phyloP scores from a whole-genome alignment of 2,888 invertebrate species.

The Terebella lapidaria region DNA sequence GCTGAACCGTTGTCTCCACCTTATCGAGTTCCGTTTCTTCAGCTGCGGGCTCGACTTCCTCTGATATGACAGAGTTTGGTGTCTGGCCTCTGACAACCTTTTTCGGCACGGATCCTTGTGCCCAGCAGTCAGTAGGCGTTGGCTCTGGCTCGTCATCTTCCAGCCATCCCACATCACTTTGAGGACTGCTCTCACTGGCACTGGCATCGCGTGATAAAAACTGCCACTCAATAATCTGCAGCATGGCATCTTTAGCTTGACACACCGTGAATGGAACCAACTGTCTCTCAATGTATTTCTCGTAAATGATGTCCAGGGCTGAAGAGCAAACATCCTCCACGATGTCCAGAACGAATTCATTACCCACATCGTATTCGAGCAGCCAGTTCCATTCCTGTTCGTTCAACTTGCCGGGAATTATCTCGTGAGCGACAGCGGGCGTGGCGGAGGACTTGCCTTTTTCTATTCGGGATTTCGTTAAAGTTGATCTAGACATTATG shows the following conservation, averaged over 20 bases:
- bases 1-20: too few species aligned
- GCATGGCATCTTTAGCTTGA: conserved; percentile 50
- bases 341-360: conserved; percentile 48
- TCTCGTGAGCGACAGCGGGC: conserved; percentile 49
- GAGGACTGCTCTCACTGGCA: conserved; percentile 38
- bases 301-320: conserved; percentile 40
- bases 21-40: too few species aligned
- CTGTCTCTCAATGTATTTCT: conserved; percentile 46
- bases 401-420: conserved; percentile 52
- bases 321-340: conserved; percentile 43
- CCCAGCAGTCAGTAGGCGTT: conserved; percentile 51
- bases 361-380: conserved; percentile 47
- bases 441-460: conserved; percentile 19
- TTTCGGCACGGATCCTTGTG: conserved; percentile 50
- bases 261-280: conserved; percentile 49
- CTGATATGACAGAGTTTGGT: too few species aligned
- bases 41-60: too few species aligned
- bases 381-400: conserved; percentile 51
- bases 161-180: conserved; percentile 40
- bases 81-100: too few species aligned
- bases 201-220: conserved; percentile 47
- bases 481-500: background rate
- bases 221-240: conserved; percentile 52
- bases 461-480: background rate
- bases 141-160: conserved; percentile 51